Conservation (phyloP, 1,140 invertebrate genomes). For the Mamestra configurata region DNA sequence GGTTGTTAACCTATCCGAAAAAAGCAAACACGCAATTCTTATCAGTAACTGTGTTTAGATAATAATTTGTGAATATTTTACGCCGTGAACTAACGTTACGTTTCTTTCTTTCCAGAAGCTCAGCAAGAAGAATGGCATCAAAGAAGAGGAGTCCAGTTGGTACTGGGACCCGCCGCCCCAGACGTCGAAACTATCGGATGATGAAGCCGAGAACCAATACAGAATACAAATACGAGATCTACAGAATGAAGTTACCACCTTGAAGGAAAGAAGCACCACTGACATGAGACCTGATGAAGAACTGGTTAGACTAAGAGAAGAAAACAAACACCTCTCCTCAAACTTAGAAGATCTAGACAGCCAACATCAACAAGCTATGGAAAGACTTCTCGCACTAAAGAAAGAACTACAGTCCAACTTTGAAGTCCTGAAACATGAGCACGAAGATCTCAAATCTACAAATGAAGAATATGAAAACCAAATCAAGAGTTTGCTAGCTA, state of each 20-base stretch:
- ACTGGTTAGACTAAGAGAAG: slow-evolving; percentile 80
- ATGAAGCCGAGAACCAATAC: slow-evolving; percentile 71
- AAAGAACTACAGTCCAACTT: slow-evolving; percentile 90
- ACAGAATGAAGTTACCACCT: slow-evolving; percentile 81
- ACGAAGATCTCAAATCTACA: slow-evolving; percentile 86
- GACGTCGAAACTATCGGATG: slow-evolving; percentile 60
- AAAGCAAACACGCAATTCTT: not conserved
- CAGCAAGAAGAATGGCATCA: slow-evolving; percentile 79
- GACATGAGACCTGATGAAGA: slow-evolving; percentile 69
- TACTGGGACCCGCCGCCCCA: slow-evolving; percentile 88
- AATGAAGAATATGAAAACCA: slow-evolving; percentile 84
- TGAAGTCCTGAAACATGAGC: slow-evolving; percentile 88
- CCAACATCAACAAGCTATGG: slow-evolving; percentile 92
- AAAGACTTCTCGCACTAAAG: slow-evolving; percentile 90
- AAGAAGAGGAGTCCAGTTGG: slow-evolving; percentile 88
- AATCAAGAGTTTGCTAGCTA: slow-evolving; percentile 83
- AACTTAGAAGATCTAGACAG: slow-evolving; percentile 92
- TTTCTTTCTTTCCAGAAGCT: slow-evolving; percentile 77
- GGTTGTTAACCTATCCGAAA: not conserved
- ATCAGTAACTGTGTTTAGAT: not conserved
- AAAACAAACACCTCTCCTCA: slow-evolving; percentile 88
- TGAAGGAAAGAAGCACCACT: slow-evolving; percentile 70
- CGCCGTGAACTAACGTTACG: slow-evolving; percentile 11
- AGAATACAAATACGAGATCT: slow-evolving; percentile 76
- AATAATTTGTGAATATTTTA: not conserved